These are phyloP conservation scores for Rhinopomastus cyanomelas DNA, from an alignment of 2,113 vertebrate species.

Conservation along the genomic window DNA sequence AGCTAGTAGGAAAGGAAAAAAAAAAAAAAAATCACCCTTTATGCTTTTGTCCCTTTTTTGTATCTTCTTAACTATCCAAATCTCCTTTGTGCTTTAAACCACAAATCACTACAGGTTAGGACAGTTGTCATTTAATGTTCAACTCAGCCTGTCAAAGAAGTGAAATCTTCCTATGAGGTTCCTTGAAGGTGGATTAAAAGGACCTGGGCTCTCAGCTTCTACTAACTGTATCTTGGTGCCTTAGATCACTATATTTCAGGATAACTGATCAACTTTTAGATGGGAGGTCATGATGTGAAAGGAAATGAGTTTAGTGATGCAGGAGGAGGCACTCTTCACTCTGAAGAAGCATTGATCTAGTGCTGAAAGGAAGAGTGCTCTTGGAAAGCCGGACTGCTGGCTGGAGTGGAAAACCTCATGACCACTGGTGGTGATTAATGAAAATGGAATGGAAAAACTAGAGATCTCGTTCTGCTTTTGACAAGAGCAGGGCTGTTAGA, in stretches of 20 bases:
- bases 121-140: not conserved
- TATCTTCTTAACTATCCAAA: not conserved
- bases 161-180: not conserved
- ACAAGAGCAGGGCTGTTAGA: slow-evolving; percentile 57
- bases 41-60: not conserved
- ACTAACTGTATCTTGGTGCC: not conserved
- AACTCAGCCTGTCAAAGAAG: not conserved
- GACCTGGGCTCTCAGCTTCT: not conserved
- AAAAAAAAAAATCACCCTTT: not conserved
- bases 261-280: not conserved
- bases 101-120: not conserved
- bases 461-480: slow-evolving; percentile 40
- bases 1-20: not conserved
- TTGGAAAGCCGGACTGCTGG: slow-evolving; percentile 37
- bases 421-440: slow-evolving; percentile 52
- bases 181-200: not conserved
- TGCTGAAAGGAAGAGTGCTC: not conserved
- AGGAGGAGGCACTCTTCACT: slow-evolving; percentile 22
- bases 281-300: rapidly evolving
- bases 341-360: not conserved
- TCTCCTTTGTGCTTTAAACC: not conserved
- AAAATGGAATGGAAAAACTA: slow-evolving; percentile 61
- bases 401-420: slow-evolving; percentile 57
- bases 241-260: not conserved
- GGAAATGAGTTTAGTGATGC: not conserved